A percentile compares a stretch with the other conserved stretches of the same genome.
Conservation (phyloP, 1,140 invertebrate species). For the Ridgeia piscesae region DNA sequence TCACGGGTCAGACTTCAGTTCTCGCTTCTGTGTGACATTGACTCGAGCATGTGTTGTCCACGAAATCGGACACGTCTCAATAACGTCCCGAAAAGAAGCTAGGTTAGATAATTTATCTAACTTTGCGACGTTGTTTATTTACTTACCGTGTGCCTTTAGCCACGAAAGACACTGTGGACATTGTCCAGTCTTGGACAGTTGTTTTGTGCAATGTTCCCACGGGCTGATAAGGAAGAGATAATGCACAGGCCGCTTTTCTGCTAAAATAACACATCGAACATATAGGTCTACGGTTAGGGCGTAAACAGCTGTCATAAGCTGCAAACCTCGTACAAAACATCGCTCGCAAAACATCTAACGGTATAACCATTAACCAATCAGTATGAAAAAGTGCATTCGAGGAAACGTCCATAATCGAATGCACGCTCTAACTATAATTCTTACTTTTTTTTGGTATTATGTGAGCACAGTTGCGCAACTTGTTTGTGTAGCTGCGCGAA, state of each 20-base stretch:
- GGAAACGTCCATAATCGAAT: too few species aligned
- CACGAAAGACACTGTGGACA: not conserved
- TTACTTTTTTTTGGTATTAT: too few species aligned
- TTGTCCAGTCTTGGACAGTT: not conserved
- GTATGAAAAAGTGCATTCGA: too few species aligned
- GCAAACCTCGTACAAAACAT: not conserved
- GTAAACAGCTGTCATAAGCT: too few species aligned
- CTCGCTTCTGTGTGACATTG: not conserved
- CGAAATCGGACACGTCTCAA: not conserved
- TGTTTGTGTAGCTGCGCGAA: not conserved
- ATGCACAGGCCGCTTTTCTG: not conserved
- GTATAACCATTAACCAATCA: not conserved
- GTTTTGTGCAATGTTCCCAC: not conserved
- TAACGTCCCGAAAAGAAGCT: not conserved
- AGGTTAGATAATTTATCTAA: not conserved
- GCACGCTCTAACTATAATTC: not conserved
- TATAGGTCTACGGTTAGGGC: too few species aligned
- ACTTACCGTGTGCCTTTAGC: not conserved
- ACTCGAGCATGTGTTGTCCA: not conserved
- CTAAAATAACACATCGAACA: not conserved
- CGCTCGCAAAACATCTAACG: not conserved
- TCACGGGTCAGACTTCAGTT: not conserved
- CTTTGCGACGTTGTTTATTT: not conserved
- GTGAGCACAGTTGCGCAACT: not conserved
- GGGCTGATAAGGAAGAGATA: not conserved